These are phyloP conservation scores for Leptodactylus fuscus DNA, from an alignment of 2,113 vertebrate species.

Conservation along the genomic window DNA sequence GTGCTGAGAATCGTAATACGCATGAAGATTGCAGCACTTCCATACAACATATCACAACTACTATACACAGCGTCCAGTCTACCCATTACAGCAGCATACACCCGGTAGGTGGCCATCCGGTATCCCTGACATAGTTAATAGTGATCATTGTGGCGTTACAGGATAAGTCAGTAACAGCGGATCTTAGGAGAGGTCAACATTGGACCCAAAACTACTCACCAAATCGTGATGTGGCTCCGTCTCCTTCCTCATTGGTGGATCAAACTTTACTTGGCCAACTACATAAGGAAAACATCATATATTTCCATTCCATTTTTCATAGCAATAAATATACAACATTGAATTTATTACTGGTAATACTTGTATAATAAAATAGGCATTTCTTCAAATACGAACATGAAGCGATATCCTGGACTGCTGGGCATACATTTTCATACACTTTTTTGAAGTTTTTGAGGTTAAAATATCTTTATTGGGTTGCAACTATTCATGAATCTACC, in stretches of 20 bases:
- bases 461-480: no score
- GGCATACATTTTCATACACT: no score
- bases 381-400: not conserved
- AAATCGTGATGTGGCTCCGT: conserved; percentile 96
- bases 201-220: conserved; percentile 78
- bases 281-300: not conserved
- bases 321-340: no score
- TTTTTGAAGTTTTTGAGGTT: no score
- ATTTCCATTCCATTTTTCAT: not conserved
- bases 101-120: not conserved
- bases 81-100: not conserved
- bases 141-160: not conserved
- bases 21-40: not conserved
- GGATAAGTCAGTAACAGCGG: not conserved
- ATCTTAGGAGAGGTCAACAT: not conserved
- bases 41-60: not conserved
- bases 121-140: not conserved
- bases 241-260: conserved; percentile 93
- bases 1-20: conserved; percentile 3
- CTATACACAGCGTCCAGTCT: not conserved
- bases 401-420: not conserved
- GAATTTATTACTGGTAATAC: not conserved
- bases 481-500: no score
- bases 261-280: conserved; percentile 97
- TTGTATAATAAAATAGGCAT: no score